phyloP scores from a whole-genome alignment of 2,888 invertebrate genomes.

The Crossocerus cetratus region DNA sequence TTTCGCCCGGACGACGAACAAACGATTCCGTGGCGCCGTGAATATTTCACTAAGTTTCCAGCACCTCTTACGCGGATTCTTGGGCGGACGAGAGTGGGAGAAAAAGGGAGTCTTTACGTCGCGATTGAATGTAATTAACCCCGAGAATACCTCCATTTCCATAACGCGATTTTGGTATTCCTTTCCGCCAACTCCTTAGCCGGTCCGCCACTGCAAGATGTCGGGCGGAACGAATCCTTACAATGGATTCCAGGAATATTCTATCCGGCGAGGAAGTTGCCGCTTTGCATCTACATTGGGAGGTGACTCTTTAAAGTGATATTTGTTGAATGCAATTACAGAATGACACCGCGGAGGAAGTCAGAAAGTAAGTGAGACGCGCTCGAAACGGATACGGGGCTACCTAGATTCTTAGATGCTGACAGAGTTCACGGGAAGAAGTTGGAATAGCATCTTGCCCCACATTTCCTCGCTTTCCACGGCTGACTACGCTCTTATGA shows the following conservation, averaged over 20 bases:
- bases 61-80: too few relatives aligned
- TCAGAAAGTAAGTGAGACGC: slow-evolving; percentile 42
- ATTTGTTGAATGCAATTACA: slow-evolving; percentile 60
- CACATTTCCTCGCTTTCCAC: background rate
- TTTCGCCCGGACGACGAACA: background rate
- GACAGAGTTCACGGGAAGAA: slow-evolving; percentile 51
- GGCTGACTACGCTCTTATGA: too few relatives aligned
- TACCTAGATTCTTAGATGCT: slow-evolving; percentile 35
- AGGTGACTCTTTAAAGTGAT: slow-evolving; percentile 52
- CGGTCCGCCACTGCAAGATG: too few relatives aligned
- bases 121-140: slow-evolving; percentile 2
- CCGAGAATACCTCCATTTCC: background rate
- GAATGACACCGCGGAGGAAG: slow-evolving; percentile 1
- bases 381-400: slow-evolving; percentile 10
- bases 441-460: slow-evolving; percentile 31
- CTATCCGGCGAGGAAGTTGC: slow-evolving; percentile 63
- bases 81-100: too few relatives aligned
- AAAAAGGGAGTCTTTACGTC: too few relatives aligned
- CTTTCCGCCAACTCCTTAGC: background rate
- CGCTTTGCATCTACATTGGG: slow-evolving; percentile 40
- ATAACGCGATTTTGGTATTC: slow-evolving; percentile 7
- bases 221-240: slow-evolving; percentile 52
- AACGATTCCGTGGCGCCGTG: too few relatives aligned
- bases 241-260: slow-evolving; percentile 34
- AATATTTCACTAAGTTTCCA: too few relatives aligned